A percentile compares a stretch with the other conserved stretches of the same genome.
These are phyloP conservation scores for Gandaritis pyraliata DNA, from an alignment of 2,888 invertebrate species.

Conservation along the genomic window DNA sequence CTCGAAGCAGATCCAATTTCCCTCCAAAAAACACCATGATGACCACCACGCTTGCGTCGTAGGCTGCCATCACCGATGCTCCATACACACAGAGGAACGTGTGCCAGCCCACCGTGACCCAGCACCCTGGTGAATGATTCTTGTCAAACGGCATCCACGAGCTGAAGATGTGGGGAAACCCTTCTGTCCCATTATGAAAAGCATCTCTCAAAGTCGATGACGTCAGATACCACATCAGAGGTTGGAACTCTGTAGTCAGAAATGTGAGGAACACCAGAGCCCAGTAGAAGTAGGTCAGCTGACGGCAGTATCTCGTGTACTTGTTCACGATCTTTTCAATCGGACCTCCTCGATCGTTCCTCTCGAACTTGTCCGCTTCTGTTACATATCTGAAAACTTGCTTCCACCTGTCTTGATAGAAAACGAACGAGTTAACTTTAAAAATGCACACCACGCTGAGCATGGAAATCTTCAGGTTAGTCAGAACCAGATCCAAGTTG, in stretches of 20 bases:
- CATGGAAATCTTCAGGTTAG: conserved; percentile 73
- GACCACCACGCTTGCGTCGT: conserved; percentile 63
- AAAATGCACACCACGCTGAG: conserved; percentile 70
- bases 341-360: conserved; percentile 48
- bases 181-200: conserved; percentile 60
- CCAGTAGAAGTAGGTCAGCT: conserved; percentile 68
- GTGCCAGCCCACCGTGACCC: conserved; percentile 69
- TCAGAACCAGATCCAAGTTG: conserved; percentile 63
- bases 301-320: conserved; percentile 69
- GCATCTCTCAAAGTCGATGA: conserved; percentile 48
- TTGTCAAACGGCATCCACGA: conserved; percentile 76
- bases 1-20: conserved; percentile 65
- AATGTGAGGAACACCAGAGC: conserved; percentile 59
- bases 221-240: conserved; percentile 18
- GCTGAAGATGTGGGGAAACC: conserved; percentile 72
- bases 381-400: conserved; percentile 66
- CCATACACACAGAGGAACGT: conserved; percentile 59
- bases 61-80: conserved; percentile 61
- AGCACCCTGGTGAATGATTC: conserved; percentile 63
- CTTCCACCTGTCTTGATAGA: conserved; percentile 67
- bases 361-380: conserved; percentile 66
- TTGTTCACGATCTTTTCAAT: conserved; percentile 53
- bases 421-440: conserved; percentile 63
- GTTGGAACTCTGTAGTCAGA: conserved; percentile 16
- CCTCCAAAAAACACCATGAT: conserved; percentile 73